Base-by-base conservation (phyloP, 2,888 invertebrate species). In the Operophtera brumata region DNA sequence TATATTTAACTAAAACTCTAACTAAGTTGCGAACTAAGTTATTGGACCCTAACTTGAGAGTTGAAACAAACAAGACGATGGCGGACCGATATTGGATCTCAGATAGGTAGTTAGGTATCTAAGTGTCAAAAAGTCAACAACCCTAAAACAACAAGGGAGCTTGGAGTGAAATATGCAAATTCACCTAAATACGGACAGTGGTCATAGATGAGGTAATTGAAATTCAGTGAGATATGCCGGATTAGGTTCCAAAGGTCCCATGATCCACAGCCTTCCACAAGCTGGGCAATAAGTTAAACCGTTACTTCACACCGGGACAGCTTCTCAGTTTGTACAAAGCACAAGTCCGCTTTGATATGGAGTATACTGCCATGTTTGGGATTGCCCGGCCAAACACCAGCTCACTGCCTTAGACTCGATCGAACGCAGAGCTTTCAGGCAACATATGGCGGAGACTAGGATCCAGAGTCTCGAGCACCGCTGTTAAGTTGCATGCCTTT, bases 81-180 rank as follows among this genome's bases (percentile, higher is more conserved):
- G 8, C 30, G 7, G 57, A 54, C 57, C 58, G 56, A 62, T 59
- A 62, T 62, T 60, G 62, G 53, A 62, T 49, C 61, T 47, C 45
- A 32, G 40, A 45, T 56, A 52, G 47, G 54, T 50, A 44, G 39
- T 48, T 56, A 36, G 36, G 26, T 45, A 50, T 53, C 46, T 62
- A 59, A 59, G 58, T 64, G 64, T 62, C 64, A 62, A 62, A 64
- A 62, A 60, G 64, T 64, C 64, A 65, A 62, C 62, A 62, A 48
- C 59, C 64, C 64, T 62, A 59, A 62, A 65, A 59, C 61, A 62
- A 65, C 61, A 62, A 52, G 50, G 57, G 61, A 51, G 40, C 35
- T n/a, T n/a, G n/a, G n/a, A n/a, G 41, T 39, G 52, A 57, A 62
- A 61, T 62, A 64, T 66, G 64, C 58, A 59, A 61, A 64, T 64